A percentile compares a stretch with the other conserved stretches of the same genome.
phyloP scores from a whole-genome alignment of 2,888 invertebrate species.

The Harpalus rufipes region DNA sequence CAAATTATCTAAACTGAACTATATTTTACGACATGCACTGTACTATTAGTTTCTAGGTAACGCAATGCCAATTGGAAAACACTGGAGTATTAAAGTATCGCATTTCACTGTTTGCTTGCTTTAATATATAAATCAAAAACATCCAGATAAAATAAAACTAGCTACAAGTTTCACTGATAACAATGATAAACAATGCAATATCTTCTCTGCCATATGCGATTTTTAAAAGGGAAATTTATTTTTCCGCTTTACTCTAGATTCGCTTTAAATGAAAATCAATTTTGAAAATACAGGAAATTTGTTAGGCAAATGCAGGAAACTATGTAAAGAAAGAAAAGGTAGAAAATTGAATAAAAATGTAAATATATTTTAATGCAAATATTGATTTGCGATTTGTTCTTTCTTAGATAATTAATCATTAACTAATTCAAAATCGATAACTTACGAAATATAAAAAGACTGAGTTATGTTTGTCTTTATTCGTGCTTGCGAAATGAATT shows the following conservation, averaged over 20 bases:
- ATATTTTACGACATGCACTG: too few relatives aligned
- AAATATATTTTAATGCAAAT: conserved; percentile 32
- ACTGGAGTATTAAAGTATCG: not conserved
- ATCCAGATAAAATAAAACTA: conserved; percentile 34
- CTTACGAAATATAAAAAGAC: conserved; percentile 6
- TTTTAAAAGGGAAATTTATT: conserved; percentile 19
- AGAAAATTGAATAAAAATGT: conserved; percentile 44
- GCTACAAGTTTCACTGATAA: conserved; percentile 24
- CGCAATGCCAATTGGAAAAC: not conserved
- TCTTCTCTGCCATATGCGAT: not conserved
- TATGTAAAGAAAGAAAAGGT: conserved; percentile 20
- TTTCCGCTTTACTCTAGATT: conserved; percentile 20
- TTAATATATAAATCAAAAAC: conserved; percentile 28
- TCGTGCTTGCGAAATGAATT: conserved; percentile 12
- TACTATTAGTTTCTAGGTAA: too few relatives aligned
- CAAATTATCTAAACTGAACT: too few relatives aligned
- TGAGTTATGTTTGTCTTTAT: not conserved
- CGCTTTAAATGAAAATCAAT: conserved; percentile 39
- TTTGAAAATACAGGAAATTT: conserved; percentile 18
- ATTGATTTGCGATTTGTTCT: conserved; percentile 39
- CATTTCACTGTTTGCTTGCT: conserved; percentile 14
- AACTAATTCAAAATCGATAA: conserved; percentile 34
- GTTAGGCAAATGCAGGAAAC: conserved; percentile 9
- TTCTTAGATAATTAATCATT: conserved; percentile 38
- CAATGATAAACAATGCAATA: conserved; percentile 22